Evolutionary conservation across 2,113 vertebrate species (phyloP).

Genomic region (Phocoena phocoena): DNA sequence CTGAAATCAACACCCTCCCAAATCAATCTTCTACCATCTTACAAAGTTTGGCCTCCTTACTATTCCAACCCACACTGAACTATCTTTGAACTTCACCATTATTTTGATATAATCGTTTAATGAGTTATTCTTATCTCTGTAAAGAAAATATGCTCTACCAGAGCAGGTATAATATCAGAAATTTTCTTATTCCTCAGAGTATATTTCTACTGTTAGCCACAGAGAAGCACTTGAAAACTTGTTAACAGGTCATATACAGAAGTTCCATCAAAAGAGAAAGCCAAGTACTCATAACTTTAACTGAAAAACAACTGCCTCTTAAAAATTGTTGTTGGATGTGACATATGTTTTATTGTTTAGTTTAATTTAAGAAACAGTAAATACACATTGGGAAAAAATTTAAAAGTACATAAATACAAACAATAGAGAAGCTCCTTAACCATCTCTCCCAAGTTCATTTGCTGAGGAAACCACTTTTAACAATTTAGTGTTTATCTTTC

Average conservation of each 20-base stretch:
- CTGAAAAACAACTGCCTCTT: background rate
- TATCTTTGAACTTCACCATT: background rate
- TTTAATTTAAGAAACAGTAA: background rate
- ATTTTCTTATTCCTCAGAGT: background rate
- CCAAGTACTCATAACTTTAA: background rate
- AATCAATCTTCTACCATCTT: background rate
- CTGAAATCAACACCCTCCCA: background rate
- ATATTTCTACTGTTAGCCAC: background rate
- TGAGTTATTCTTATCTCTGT: background rate
- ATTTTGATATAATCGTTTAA: background rate
- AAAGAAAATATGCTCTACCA: background rate
- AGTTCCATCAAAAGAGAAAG: background rate
- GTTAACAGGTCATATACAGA: background rate
- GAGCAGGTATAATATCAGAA: background rate
- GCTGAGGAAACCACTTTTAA: background rate
- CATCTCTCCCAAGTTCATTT: background rate
- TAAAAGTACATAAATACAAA: background rate
- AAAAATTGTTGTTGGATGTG: background rate
- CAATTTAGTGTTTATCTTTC: background rate
- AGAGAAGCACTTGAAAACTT: background rate
- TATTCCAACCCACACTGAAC: background rate
- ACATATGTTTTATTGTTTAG: background rate
- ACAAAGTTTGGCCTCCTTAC: background rate
- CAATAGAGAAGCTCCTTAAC: background rate
- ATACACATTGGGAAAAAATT: background rate